Evolutionary conservation across 1,140 invertebrate species (phyloP).

Genomic region (Caenorhabditis tropicalis): DNA sequence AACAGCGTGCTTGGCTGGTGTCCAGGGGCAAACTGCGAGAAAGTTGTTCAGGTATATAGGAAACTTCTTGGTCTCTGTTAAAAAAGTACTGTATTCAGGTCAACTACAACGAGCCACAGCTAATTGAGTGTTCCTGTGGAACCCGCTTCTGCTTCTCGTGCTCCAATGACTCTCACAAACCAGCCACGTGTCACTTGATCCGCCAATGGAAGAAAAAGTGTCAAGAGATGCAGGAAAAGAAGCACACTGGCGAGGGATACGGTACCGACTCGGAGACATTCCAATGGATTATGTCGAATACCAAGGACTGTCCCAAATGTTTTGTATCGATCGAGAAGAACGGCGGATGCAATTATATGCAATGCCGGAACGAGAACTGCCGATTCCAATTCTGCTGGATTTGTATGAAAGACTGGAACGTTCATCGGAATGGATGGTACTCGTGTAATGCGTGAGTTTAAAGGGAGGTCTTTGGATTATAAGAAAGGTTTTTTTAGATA

Average conservation of each 20-base stretch:
- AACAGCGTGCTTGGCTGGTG: slow-evolving; percentile 95
- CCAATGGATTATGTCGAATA: neutral
- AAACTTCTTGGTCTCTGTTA: neutral
- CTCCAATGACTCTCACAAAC: neutral
- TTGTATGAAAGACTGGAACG: slow-evolving; percentile 81
- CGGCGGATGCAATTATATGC: slow-evolving; percentile 2
- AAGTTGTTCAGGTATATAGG: slow-evolving; percentile 85
- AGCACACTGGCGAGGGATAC: neutral
- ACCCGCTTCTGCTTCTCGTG: neutral
- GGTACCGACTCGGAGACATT: neutral
- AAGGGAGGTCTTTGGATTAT: neutral
- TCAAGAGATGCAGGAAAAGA: neutral
- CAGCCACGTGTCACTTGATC: neutral
- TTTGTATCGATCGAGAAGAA: neutral
- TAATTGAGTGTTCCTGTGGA: neutral
- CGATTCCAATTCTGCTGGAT: neutral
- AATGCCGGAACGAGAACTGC: neutral
- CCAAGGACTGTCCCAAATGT: neutral
- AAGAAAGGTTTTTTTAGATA: neutral
- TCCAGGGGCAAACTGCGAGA: slow-evolving; percentile 93
- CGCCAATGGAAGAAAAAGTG: neutral
- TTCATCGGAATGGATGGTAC: slow-evolving; percentile 85
- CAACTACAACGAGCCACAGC: neutral
- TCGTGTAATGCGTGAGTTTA: neutral
- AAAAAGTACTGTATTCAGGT: neutral